Percentiles rank a stretch among this genome's conserved stretches.
phyloP scores from a whole-genome alignment of 2,113 vertebrate genomes.

The Callorhinus ursinus region DNA sequence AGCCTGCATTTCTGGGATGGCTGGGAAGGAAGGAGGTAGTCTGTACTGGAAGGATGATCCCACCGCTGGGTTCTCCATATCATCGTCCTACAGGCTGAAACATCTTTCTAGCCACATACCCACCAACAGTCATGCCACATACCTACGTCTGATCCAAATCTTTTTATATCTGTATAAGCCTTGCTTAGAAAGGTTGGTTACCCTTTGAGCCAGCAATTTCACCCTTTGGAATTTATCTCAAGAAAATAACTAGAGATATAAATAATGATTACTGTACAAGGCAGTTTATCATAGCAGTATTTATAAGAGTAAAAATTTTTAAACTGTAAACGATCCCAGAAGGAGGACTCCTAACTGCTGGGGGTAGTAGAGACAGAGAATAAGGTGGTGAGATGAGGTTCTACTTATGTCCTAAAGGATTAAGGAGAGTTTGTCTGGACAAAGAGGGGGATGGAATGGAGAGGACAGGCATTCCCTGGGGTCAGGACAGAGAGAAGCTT shows the following conservation, averaged over 20 bases:
- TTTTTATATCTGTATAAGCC: neutral
- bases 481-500: neutral
- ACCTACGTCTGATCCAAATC: neutral
- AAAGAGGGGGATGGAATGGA: neutral
- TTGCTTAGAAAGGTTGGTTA: neutral
- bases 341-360: neutral
- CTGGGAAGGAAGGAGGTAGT: neutral
- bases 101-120: neutral
- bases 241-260: constrained; percentile 18
- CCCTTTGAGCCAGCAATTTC: neutral
- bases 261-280: neutral
- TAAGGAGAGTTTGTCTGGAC: neutral
- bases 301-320: neutral
- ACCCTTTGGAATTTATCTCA: constrained; percentile 18
- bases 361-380: neutral
- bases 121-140: neutral
- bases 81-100: neutral
- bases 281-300: neutral
- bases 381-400: neutral
- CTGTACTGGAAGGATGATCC: neutral
- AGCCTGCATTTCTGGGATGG: neutral
- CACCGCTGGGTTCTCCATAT: neutral
- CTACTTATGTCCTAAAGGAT: neutral
- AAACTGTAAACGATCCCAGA: neutral
- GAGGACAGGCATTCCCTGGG: neutral